Conservation (phyloP, 2,888 invertebrate genomes). For the Lasioglossum pauxillum region DNA sequence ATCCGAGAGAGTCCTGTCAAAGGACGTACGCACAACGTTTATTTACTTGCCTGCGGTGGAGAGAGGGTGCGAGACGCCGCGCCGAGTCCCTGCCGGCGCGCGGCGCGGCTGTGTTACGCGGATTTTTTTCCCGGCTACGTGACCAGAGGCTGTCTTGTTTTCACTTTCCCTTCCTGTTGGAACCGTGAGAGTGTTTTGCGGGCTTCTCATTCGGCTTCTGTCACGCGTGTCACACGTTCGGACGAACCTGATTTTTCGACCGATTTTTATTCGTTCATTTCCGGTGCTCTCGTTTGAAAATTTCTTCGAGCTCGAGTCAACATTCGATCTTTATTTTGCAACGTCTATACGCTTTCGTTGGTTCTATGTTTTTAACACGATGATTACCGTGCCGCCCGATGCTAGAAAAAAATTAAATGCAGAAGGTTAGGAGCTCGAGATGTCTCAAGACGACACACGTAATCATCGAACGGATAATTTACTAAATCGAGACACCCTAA, state of each 20-base stretch:
- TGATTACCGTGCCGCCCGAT: too few species aligned
- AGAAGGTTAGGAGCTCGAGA: too few species aligned
- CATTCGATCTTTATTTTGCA: background rate
- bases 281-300: background rate
- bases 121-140: constrained; percentile 7
- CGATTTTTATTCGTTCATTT: background rate
- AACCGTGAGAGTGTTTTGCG: constrained; percentile 36
- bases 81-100: background rate
- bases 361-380: too few species aligned
- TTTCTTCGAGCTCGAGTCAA: background rate
- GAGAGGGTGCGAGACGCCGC: constrained; percentile 21
- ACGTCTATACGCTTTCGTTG: too few species aligned
- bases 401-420: too few species aligned
- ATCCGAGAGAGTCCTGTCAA: constrained; percentile 5
- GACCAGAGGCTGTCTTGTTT: constrained; percentile 16
- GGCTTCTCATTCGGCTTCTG: background rate
- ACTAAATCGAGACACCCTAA: too few species aligned
- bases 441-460: too few species aligned
- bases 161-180: constrained; percentile 37
- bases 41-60: constrained; percentile 9
- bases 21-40: background rate
- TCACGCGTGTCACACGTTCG: background rate
- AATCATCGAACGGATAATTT: too few species aligned
- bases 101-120: background rate
- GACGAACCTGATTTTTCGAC: background rate